Evolutionary conservation across 2,888 invertebrate species (phyloP).

Genomic region (Pantelozetes paolii): DNA sequence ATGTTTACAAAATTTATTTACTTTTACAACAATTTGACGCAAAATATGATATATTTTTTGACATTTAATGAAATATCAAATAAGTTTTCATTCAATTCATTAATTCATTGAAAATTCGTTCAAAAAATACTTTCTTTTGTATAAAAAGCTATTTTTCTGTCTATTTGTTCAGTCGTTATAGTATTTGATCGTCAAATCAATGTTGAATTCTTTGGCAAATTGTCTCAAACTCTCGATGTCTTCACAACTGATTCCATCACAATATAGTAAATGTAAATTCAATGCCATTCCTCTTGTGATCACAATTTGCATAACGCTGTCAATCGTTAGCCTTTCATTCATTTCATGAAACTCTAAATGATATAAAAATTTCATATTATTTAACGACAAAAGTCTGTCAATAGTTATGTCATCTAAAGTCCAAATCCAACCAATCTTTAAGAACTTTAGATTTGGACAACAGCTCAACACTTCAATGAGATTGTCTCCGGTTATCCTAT

Average conservation of each 20-base stretch:
- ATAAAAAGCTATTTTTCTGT: too few species aligned
- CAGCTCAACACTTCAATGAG: background rate
- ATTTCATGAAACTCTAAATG: slow-evolving; percentile 16
- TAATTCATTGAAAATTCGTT: too few species aligned
- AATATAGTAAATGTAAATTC: background rate
- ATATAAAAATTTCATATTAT: background rate
- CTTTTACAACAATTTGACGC: too few species aligned
- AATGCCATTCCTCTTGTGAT: background rate
- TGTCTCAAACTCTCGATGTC: background rate
- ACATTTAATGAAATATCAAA: too few species aligned
- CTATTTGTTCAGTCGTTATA: background rate
- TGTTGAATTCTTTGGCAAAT: background rate
- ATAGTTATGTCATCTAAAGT: background rate
- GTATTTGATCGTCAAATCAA: background rate
- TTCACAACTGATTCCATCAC: background rate
- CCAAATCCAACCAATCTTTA: background rate
- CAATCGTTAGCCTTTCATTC: slow-evolving; percentile 2
- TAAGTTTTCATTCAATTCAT: too few species aligned
- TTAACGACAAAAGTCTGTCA: background rate
- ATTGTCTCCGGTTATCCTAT: background rate
- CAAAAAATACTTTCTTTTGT: too few species aligned
- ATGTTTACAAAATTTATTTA: too few species aligned
- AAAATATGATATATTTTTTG: too few species aligned
- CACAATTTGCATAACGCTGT: slow-evolving; percentile 1
- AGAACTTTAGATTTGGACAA: slow-evolving; percentile 6